Conservation (phyloP, 1,140 invertebrate genomes). For the Tribolium madens region DNA sequence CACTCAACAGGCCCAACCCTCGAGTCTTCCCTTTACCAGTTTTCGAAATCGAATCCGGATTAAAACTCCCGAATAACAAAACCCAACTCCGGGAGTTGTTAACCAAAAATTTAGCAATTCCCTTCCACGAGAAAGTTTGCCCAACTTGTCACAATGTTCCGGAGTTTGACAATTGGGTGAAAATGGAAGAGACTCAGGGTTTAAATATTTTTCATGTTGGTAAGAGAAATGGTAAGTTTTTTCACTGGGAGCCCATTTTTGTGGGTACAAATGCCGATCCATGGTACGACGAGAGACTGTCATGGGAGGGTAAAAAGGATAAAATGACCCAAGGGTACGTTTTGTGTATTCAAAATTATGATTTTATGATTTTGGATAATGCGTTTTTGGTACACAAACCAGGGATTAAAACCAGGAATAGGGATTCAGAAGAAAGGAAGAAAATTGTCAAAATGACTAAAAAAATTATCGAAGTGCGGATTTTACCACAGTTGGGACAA, state of each 20-base stretch:
- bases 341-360: conserved; percentile 86
- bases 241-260: neutral
- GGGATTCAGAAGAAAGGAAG: conserved; percentile 68
- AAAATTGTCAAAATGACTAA: no score
- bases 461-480: no score
- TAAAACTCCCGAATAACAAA: conserved; percentile 77
- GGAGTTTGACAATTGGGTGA: neutral
- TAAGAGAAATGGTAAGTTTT: neutral
- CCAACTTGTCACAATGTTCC: conserved; percentile 60
- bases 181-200: neutral
- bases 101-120: conserved; percentile 79
- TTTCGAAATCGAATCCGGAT: conserved; percentile 81
- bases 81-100: conserved; percentile 78
- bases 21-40: conserved; percentile 83
- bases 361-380: conserved; percentile 90
- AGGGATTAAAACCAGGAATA: conserved; percentile 79
- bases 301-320: neutral
- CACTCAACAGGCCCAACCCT: conserved; percentile 72
- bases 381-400: conserved; percentile 89
- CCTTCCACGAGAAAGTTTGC: conserved; percentile 90
- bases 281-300: neutral
- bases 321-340: conserved; percentile 64
- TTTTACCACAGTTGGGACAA: no score
- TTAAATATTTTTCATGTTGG: neutral
- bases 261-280: neutral